Conservation (phyloP, 2,888 invertebrate species). For the Drosophila sordidula region DNA sequence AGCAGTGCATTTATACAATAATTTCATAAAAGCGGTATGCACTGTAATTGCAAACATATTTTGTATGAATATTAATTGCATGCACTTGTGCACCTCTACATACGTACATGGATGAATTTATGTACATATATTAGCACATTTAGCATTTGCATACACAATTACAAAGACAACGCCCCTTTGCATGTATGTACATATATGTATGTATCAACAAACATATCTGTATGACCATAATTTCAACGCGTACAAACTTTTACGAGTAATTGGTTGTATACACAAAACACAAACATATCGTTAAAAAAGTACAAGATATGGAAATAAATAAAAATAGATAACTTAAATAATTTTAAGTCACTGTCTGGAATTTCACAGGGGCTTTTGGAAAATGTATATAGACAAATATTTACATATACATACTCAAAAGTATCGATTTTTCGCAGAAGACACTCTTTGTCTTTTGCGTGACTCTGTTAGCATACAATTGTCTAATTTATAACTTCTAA, state of each 20-base stretch:
- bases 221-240: too few species aligned
- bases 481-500: neutral
- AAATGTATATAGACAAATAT: constrained; percentile 11
- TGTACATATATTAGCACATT: too few species aligned
- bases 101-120: too few species aligned
- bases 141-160: too few species aligned
- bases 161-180: neutral
- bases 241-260: too few species aligned
- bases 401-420: constrained; percentile 44
- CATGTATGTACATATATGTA: constrained; percentile 2
- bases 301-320: too few species aligned
- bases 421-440: constrained; percentile 60
- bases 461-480: neutral
- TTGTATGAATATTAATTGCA: too few species aligned
- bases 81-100: too few species aligned
- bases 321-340: neutral
- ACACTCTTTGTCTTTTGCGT: constrained; percentile 9
- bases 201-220: neutral
- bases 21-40: too few species aligned
- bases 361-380: constrained; percentile 10
- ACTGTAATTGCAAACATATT: too few species aligned
- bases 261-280: constrained; percentile 2
- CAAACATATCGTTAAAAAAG: neutral
- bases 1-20: too few species aligned
- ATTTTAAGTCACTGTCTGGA: neutral